Conservation (phyloP, 92 coral and sea anemone species). For the Phenganax marumi region DNA sequence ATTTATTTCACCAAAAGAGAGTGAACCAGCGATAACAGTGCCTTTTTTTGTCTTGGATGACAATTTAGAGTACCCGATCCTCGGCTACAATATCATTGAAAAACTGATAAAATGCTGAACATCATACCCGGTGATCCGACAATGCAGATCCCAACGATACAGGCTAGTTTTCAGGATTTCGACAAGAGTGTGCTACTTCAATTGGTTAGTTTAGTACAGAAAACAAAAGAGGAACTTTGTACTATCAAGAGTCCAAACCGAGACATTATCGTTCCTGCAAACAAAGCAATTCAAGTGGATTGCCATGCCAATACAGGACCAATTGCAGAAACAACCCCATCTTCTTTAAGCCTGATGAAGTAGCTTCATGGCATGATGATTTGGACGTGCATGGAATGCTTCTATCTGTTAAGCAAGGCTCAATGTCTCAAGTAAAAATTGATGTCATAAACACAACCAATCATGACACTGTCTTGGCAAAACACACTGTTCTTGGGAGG, state of each 20-base stretch:
- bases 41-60: conserved; percentile 48
- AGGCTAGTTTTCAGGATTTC: conserved; percentile 47
- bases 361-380: conserved; percentile 46
- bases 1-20: conserved; percentile 14
- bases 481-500: conserved; percentile 45
- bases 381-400: conserved; percentile 37
- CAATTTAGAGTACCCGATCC: conserved; percentile 46
- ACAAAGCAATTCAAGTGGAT: conserved; percentile 17
- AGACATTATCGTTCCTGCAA: conserved; percentile 36
- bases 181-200: conserved; percentile 18
- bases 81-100: conserved; percentile 58
- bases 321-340: conserved; percentile 27
- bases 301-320: conserved; percentile 51
- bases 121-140: neutral
- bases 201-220: conserved; percentile 38
- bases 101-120: conserved; percentile 27
- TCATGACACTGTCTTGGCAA: conserved; percentile 36
- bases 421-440: conserved; percentile 30
- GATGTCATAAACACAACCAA: conserved; percentile 46
- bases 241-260: conserved; percentile 31
- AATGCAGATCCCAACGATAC: conserved; percentile 16
- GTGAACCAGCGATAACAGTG: conserved; percentile 31
- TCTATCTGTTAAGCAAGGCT: conserved; percentile 40
- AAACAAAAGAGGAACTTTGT: conserved; percentile 43
- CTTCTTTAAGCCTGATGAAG: conserved; percentile 54